phyloP scores from a whole-genome alignment of 37 sponge, comb jelly and placozoan genomes.

The Bolinopsis microptera region DNA sequence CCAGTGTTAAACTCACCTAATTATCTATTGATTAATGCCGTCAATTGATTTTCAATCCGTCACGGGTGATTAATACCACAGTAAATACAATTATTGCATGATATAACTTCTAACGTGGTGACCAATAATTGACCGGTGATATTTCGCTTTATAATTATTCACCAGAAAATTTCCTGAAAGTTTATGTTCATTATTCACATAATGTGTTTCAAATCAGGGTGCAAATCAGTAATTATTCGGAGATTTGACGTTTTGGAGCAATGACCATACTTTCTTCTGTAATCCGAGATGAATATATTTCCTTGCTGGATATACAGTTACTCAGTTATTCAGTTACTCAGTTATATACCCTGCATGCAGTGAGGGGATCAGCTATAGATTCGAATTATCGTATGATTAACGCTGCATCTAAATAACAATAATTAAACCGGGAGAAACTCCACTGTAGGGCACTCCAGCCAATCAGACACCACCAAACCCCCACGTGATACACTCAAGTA shows the following conservation, averaged over 20 bases:
- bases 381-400: neutral
- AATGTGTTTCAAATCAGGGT: neutral
- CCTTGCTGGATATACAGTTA: neutral
- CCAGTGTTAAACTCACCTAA: neutral
- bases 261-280: neutral
- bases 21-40: neutral
- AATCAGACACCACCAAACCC: neutral
- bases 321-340: neutral
- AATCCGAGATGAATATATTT: neutral
- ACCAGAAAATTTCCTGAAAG: too few relatives aligned
- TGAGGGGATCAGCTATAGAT: neutral
- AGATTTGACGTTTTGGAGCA: neutral
- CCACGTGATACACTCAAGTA: neutral
- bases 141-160: too few relatives aligned
- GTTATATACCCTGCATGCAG: neutral
- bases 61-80: neutral
- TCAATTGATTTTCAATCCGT: neutral
- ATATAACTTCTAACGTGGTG: too few relatives aligned
- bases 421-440: neutral
- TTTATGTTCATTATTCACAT: neutral
- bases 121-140: too few relatives aligned
- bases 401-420: neutral
- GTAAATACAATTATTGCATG: neutral
- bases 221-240: neutral
- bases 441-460: neutral